A percentile compares a stretch with the other conserved stretches of the same genome.
Conservation (phyloP, 2,888 invertebrate species). For the Latheticus oryzae region DNA sequence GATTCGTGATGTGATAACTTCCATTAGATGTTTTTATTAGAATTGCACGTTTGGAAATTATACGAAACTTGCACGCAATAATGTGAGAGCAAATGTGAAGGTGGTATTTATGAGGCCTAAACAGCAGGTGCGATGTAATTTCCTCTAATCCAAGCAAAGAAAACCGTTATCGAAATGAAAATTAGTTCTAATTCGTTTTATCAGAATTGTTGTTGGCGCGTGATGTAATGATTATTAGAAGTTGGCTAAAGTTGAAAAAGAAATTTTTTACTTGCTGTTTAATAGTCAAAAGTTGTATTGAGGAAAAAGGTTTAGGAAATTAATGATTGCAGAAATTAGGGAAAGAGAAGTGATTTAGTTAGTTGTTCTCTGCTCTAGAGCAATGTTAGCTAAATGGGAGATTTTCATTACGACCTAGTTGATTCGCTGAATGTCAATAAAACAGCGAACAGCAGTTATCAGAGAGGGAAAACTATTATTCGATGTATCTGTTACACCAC, state of each 20-base stretch:
- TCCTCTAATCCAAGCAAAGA: constrained; percentile 25
- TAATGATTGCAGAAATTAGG: constrained; percentile 4
- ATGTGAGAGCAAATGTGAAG: constrained; percentile 11
- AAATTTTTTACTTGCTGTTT: too few species aligned
- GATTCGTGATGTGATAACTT: constrained; percentile 22
- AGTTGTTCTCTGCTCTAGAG: too few species aligned
- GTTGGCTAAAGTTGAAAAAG: too few species aligned
- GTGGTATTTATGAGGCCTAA: constrained; percentile 30
- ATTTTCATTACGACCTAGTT: constrained; percentile 15
- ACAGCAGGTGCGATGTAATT: constrained; percentile 36
- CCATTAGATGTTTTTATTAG: constrained; percentile 7
- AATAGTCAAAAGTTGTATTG: too few species aligned
- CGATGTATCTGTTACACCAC: constrained; percentile 6
- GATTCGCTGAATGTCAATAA: constrained; percentile 16
- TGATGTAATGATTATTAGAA: constrained; percentile 3
- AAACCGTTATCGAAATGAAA: constrained; percentile 30
- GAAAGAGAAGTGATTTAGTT: constrained; percentile 20
- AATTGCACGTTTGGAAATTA: constrained; percentile 19
- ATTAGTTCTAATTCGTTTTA: constrained; percentile 22
- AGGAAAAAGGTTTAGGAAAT: constrained; percentile 17
- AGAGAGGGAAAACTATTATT: constrained; percentile 7
- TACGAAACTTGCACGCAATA: constrained; percentile 28
- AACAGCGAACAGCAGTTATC: constrained; percentile 10
- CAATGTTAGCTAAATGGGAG: constrained; percentile 10
- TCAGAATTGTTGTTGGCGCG: constrained; percentile 8